A percentile compares a stretch with the other conserved stretches of the same genome.
These are phyloP conservation scores for Coluber constrictor DNA, from an alignment of 2,797 vertebrate genomes.

Conservation along the genomic window DNA sequence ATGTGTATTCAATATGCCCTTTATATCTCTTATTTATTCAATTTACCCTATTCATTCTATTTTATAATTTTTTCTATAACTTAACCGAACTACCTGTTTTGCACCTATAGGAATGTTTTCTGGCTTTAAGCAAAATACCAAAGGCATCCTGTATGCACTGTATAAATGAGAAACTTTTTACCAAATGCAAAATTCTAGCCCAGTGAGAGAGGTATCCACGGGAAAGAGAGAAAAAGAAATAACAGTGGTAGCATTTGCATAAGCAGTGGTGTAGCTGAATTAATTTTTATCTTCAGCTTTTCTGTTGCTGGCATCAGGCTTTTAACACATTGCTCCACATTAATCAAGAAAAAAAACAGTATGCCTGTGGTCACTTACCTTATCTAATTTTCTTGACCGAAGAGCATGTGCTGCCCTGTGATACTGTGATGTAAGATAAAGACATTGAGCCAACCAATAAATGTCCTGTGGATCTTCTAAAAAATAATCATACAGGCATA, in stretches of 20 bases:
- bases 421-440: constrained; percentile 96
- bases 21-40: not conserved
- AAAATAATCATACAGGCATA: constrained; percentile 21
- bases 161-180: not conserved
- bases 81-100: not conserved
- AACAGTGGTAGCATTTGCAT: not conserved
- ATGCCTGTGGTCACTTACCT: constrained; percentile 72
- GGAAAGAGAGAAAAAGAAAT: not conserved
- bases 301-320: not conserved
- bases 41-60: not conserved
- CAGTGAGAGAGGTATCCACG: not conserved
- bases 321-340: not conserved
- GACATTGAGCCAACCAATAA: constrained; percentile 98
- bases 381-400: constrained; percentile 92
- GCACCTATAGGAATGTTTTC: not conserved
- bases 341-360: not conserved
- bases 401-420: constrained; percentile 96
- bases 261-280: not conserved
- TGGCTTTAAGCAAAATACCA: not conserved
- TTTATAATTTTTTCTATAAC: not conserved
- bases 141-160: not conserved
- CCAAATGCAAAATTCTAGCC: not conserved
- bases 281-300: not conserved
- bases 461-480: constrained; percentile 96
- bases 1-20: not conserved